Base-by-base conservation (phyloP, 2,113 vertebrate species). In the Mirounga angustirostris region DNA sequence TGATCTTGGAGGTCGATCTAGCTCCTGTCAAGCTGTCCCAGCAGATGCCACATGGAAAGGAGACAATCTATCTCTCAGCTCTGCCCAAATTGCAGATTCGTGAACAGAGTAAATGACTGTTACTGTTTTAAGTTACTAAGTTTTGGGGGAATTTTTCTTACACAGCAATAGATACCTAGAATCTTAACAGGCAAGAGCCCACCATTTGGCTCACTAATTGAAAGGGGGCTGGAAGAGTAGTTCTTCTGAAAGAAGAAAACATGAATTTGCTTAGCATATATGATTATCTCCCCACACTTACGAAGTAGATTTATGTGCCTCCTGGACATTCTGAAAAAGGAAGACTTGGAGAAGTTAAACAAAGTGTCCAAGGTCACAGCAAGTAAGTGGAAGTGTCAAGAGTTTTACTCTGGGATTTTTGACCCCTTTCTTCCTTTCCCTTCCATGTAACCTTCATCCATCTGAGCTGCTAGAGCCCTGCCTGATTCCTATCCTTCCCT, bases 61-160 rank as follows among this genome's bases (percentile, higher is more conserved):
- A 95, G 46, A 74, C 56, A 90, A 61, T 58, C 93, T 96, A 74
- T 86, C 78, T 33, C 28, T 86, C 50, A 69, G 81, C 33, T 26
- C 83, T 79, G 24, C 28, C 33, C 40, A 87, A 89, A 28, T 33
- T 56, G 16, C 46, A 69, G 74, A 33, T 16, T 28, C 74, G 28
- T 54, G 63, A 89, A 7, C 71, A 93, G n/a, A 92, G 33, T 16
- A 22, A 46, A 40, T 3, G 61, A 22, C 4, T 16, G 4, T 14
- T n/a, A 22, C 22, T 36, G 26, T 78, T 96, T 81, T 26, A 86
- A 43, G 16, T 87, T 92, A 69, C 30, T 94, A 19, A n/a, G 4
- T 94, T 94, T 89, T 0, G 18, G 40, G 8, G 7, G 15, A 24
- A 22, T 26, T 43, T 7, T 13, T 87, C 59, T 78, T 18, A 10